Evolutionary conservation across 2,797 vertebrate species (phyloP), one percentile per base, ranked within the genome.

Genomic region (Oryzias dopingdopingensis): DNA sequence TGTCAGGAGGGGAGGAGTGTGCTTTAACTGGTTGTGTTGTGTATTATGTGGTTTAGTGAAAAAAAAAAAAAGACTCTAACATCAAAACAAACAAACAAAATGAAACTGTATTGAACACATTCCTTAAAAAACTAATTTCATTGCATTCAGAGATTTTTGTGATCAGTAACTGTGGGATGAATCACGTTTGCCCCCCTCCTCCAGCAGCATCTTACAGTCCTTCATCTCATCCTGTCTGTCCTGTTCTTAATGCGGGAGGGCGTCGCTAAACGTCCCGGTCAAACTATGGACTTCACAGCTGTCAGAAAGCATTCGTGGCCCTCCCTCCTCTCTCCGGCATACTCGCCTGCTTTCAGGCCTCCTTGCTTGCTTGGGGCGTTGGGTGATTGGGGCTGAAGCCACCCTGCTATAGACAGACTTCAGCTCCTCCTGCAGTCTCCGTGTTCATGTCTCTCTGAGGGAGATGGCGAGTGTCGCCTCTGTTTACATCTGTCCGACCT

Each of bases 261-360:
- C 76, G 16, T 70, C 18, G 29, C 70, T 82, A 82, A 86, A 80
- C 26, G 69, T 68, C 46, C 56, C 32, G 26, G 62, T 62, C 72
- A 70, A 72, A 74, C 73, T 74, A 74, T 61, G 76, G 77, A 81
- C 82, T 77, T 79, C 80, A 64, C 77, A 79, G 84, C 75, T 74
- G 80, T 82, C 83, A 82, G 64, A 65, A 74, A 69, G 51, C 67
- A 65, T 74, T 65, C 41, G 32, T 37, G 32, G 55, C 60, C 43
- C 65, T 72, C 56, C 67, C 41, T 49, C 52, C 46, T 22, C 65
- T 60, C 66, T 72, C 50, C 62, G 64, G 76, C 83, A 74, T 70
- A 79, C 67, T 66, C 23, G 59, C 64, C 59, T 69, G 18, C 51
- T 67, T 66, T 50, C 59, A 56, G 68, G 65, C 75, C 32, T 37